Base-by-base conservation (phyloP, 2,797 vertebrate species). In the Enteromius viviparus region DNA sequence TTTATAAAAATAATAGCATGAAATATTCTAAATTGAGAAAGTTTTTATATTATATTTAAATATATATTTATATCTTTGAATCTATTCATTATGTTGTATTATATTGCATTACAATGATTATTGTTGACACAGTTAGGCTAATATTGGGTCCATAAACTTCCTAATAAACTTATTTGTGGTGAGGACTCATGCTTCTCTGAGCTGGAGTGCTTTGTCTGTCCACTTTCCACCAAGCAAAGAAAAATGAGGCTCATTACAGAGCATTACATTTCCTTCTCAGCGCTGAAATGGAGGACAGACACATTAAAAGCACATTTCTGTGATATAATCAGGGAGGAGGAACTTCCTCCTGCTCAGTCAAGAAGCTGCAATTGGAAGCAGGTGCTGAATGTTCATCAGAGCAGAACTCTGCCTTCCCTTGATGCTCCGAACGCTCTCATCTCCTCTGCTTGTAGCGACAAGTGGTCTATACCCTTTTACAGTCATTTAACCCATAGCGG, bases 181-280 rank as follows among this genome's bases (percentile, higher is more conserved):
- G 5, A 45, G 17, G 15, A 45, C 47, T 15, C n/a, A 11, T 14
- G 1, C 15, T 68, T 15, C 70, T 53, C 29, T 40, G 32, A 40
- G n/a, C 47, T 40, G 34, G 65, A 21, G 64, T 68, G 62, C 42
- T 68, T 66, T 66, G 6, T 47, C 5, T 12, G 51, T 62, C 45
- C 70, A 51, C 55, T 12, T 34, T 42, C 32, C 58, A 62, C 90
- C 85, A 87, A 80, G 76, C 90, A 89, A 87, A 88, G 87, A 86
- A 71, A 80, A 53, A 89, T 90, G 89, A 69, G 68, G 15, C 80
- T 88, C 89, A 87, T 89, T 91, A 89, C 81, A 58, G 66, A 83
- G 76, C 77, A 88, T 85, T 81, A 58, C 45, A 21, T 76, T 68
- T 23, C 34, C 62, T 23, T 32, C 19, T 51, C 37, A 80, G 60